Percentiles rank a stretch among this genome's conserved stretches.
These are phyloP conservation scores for Spongia lamella DNA, from an alignment of 37 sponge, comb jelly and placozoan genomes.

Conservation along the genomic window DNA sequence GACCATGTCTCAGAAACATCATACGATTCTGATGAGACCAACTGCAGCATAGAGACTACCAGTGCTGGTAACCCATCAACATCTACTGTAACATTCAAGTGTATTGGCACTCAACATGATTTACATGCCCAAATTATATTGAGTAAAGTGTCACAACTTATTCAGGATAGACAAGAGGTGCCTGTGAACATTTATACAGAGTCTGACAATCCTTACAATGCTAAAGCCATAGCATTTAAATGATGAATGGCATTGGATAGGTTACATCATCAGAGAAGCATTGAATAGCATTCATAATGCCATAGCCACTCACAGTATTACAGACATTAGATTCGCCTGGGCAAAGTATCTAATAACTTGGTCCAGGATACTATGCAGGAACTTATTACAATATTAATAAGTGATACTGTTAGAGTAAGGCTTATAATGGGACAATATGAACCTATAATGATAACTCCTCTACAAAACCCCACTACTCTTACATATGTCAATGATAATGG, in stretches of 20 bases:
- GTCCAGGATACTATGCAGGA: slow-evolving; percentile 46
- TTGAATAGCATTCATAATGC: slow-evolving; percentile 18
- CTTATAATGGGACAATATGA: no score
- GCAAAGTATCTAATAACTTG: slow-evolving; percentile 19
- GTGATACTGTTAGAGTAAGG: no score
- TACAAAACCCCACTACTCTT: no score
- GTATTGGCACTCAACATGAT: slow-evolving; percentile 12
- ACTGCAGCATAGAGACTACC: no score
- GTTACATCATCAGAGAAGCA: slow-evolving; percentile 29
- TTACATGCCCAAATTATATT: not conserved
- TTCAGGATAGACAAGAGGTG: not conserved
- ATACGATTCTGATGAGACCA: no score
- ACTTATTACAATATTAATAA: slow-evolving; percentile 6
- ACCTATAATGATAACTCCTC: no score
- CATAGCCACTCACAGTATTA: not conserved
- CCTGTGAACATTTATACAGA: slow-evolving; percentile 31
- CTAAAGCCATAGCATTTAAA: slow-evolving; percentile 34
- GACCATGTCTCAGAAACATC: no score
- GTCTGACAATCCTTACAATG: slow-evolving; percentile 9
- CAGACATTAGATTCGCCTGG: slow-evolving; percentile 20
- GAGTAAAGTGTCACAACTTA: not conserved
- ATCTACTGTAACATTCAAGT: slow-evolving; percentile 32
- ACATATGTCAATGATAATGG: no score
- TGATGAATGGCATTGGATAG: slow-evolving; percentile 44
- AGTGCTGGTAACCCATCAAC: not conserved